phyloP scores from a whole-genome alignment of 2,113 vertebrate genomes.

The Proterorhinus semilunaris region DNA sequence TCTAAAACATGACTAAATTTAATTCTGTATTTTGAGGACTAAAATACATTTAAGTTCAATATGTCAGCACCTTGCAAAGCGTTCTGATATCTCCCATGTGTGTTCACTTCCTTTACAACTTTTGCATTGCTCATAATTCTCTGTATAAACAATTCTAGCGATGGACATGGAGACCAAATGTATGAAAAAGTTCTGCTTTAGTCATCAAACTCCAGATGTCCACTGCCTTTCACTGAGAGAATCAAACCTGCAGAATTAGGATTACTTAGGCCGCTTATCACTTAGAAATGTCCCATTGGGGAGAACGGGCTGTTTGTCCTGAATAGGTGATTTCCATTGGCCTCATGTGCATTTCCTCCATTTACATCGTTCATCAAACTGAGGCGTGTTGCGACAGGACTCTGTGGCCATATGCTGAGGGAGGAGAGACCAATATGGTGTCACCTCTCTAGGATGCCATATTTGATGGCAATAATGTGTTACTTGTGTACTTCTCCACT shows the following conservation, averaged over 20 bases:
- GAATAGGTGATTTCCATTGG: constrained; percentile 40
- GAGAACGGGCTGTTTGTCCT: constrained; percentile 42
- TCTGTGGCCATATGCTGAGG: constrained; percentile 14
- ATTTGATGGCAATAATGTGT: neutral
- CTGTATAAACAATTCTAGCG: constrained; percentile 54
- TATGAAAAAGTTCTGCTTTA: constrained; percentile 51
- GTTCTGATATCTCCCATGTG: constrained; percentile 33
- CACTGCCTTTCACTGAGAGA: constrained; percentile 23
- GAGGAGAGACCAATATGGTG: constrained; percentile 12
- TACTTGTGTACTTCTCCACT: no score
- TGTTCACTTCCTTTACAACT: constrained; percentile 43
- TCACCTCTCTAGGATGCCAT: constrained; percentile 15
- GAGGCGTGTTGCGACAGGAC: constrained; percentile 11
- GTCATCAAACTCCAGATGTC: constrained; percentile 61
- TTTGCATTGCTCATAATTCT: constrained; percentile 41
- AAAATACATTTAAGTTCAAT: no score
- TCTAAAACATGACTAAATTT: no score
- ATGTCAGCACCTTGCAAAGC: no score
- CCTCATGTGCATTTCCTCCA: constrained; percentile 4
- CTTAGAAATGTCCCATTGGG: constrained; percentile 51
- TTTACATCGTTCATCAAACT: constrained; percentile 31
- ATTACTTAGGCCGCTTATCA: constrained; percentile 63
- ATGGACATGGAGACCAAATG: constrained; percentile 19
- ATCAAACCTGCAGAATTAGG: constrained; percentile 31
- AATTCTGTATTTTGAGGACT: no score